Evolutionary conservation across 2,888 invertebrate species (phyloP).

Genomic region (Cartodere bifasciata): DNA sequence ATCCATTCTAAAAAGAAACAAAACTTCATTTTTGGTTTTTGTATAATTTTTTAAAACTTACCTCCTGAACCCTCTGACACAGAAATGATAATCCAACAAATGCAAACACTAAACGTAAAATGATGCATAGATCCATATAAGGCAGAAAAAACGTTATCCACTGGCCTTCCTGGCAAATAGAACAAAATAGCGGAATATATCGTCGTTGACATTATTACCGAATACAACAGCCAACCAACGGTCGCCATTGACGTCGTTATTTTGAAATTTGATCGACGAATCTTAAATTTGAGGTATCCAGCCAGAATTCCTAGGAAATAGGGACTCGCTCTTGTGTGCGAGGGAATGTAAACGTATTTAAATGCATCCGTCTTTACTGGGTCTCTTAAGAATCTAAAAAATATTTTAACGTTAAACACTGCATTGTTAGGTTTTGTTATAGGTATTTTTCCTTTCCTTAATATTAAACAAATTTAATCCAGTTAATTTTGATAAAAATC

Average conservation of each 20-base stretch:
- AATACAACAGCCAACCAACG: constrained; percentile 22
- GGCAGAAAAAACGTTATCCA: constrained; percentile 21
- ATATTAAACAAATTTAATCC: no score
- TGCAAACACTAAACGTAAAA: no score
- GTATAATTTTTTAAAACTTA: constrained; percentile 15
- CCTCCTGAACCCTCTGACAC: constrained; percentile 26
- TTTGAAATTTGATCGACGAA: constrained; percentile 21
- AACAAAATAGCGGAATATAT: constrained; percentile 25
- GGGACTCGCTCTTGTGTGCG: constrained; percentile 25
- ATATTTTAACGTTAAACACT: no score
- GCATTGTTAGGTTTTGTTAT: no score
- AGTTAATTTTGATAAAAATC: no score
- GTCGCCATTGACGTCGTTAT: constrained; percentile 19
- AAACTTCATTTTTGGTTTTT: background rate
- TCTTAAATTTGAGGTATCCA: constrained; percentile 23
- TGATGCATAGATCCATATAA: constrained; percentile 25
- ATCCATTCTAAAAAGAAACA: background rate
- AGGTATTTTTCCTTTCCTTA: no score
- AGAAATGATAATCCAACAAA: constrained; percentile 26
- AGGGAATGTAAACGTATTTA: constrained; percentile 24
- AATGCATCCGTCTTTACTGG: constrained; percentile 23
- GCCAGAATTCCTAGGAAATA: constrained; percentile 26
- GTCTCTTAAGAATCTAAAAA: constrained; percentile 22
- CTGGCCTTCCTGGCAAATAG: constrained; percentile 20
- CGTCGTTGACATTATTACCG: constrained; percentile 19